These are phyloP conservation scores for Oxyura jamaicensis DNA, from an alignment of 2,113 vertebrate species.

Conservation along the genomic window DNA sequence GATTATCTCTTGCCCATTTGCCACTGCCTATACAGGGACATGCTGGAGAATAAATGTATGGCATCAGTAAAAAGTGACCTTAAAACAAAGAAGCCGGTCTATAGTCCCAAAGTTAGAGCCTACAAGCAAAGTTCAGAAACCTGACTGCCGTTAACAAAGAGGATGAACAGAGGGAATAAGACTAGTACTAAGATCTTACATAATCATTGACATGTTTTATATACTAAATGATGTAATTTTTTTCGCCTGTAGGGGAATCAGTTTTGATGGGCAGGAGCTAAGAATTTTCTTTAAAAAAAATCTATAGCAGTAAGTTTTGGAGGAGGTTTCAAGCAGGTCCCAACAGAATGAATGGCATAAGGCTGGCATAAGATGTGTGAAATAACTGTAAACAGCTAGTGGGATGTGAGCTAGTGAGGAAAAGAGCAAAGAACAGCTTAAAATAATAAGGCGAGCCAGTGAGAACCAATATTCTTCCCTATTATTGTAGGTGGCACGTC, in stretches of 20 bases:
- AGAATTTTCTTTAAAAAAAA: not conserved
- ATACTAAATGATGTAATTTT: constrained; percentile 53
- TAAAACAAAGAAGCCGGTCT: not conserved
- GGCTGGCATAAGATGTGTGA: constrained; percentile 71
- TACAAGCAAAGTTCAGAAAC: constrained; percentile 10
- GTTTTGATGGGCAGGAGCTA: constrained; percentile 58
- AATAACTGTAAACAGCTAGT: constrained; percentile 74
- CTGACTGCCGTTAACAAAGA: not conserved
- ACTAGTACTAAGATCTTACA: constrained; percentile 54
- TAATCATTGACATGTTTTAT: constrained; percentile 60
- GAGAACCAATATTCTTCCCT: constrained; percentile 59
- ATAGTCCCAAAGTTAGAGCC: not conserved
- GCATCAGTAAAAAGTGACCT: not conserved
- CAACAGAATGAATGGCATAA: constrained; percentile 74
- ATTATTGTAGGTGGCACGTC: constrained; percentile 51
- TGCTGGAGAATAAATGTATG: not conserved
- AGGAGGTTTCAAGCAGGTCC: constrained; percentile 65
- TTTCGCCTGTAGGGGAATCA: constrained; percentile 16
- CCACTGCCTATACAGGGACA: not conserved
- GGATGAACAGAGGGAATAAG: not conserved
- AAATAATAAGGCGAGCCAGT: constrained; percentile 64
- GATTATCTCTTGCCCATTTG: not conserved
- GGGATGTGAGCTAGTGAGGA: constrained; percentile 71
- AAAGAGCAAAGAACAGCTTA: constrained; percentile 74
- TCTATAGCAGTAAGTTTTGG: constrained; percentile 47